phyloP scores from a whole-genome alignment of 2,888 invertebrate genomes.

The Homarus gammarus region DNA sequence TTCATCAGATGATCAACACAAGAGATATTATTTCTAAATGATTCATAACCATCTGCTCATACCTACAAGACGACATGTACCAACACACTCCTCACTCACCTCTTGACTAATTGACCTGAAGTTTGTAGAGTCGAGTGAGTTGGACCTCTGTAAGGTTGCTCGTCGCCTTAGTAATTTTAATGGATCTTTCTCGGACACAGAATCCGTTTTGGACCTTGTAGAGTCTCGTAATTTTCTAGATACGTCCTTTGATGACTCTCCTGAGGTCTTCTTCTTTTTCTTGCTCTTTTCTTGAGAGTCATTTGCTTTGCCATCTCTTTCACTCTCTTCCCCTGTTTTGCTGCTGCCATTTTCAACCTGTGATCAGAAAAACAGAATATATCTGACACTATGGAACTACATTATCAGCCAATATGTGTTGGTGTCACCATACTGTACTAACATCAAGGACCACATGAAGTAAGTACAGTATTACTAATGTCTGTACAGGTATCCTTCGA shows the following conservation, averaged over 20 bases:
- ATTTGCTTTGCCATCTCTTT: slow-evolving; percentile 7
- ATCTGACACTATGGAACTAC: too few species aligned
- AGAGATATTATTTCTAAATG: too few species aligned
- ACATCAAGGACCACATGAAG: too few species aligned
- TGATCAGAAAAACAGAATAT: not conserved
- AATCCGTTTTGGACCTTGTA: not conserved
- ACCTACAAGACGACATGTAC: too few species aligned
- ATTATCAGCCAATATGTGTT: too few species aligned
- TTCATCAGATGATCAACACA: too few species aligned
- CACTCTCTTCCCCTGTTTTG: slow-evolving; percentile 17
- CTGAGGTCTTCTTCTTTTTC: not conserved
- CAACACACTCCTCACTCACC: too few species aligned
- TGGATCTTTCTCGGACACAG: slow-evolving; percentile 19
- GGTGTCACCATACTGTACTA: too few species aligned
- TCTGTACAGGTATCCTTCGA: too few species aligned
- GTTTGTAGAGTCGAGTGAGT: slow-evolving; percentile 54
- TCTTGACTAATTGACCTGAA: slow-evolving; percentile 13
- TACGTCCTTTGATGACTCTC: not conserved
- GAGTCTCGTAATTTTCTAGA: not conserved
- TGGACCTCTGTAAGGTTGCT: slow-evolving; percentile 61
- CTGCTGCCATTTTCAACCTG: slow-evolving; percentile 34
- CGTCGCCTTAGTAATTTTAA: slow-evolving; percentile 38
- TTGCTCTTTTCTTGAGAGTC: slow-evolving; percentile 20
- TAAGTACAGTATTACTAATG: too few species aligned
- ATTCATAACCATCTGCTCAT: too few species aligned